Base-by-base conservation (phyloP, 2,888 invertebrate genomes). In the Brenthis daphne region DNA sequence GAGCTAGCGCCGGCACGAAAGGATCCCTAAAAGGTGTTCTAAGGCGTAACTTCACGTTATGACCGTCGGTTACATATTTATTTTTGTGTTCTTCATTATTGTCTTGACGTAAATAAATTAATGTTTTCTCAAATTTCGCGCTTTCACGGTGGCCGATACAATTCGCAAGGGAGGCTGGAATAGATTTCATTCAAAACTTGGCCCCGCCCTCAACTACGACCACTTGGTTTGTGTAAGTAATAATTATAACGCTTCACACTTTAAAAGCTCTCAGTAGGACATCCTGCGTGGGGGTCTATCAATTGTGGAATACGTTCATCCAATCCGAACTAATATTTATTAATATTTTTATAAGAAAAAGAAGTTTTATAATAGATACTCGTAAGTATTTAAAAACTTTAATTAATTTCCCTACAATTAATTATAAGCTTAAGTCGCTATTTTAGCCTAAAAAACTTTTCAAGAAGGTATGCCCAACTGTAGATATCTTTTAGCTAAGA, bases 21-120 rank as follows among this genome's bases (percentile, higher is more conserved):
- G 84, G 83, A 80, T 79, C 82, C 82, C 82, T 82, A 79, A 88
- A 89, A 87, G 88, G 87, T 89, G 87, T 88, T 89, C 87, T 82
- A 85, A 86, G 89, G 87, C 88, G 87, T 87, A 89, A 82, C 88
- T 79, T 81, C 77, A 81, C 80, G 83, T 85, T 86, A 88, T 87
- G 85, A 86, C 85, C 86, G 84, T 85, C 87, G 83, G 86, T 87
- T 89, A 90, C 87, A 91, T 92, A 91, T 92, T 91, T 91, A 92
- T 92, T 92, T 90, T 88, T 87, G 88, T 90, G 86, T 89, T 89
- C 79, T 85, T 82, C 88, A 90, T 90, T 91, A 89, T 85, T 85
- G 85, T 85, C 85, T 83, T 90, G 91, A 90, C 90, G 86, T 89
- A 88, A 90, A 89, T 90, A 90, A 88, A 89, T 90, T 89, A 88